Evolutionary conservation across 1,140 invertebrate species (phyloP).

Genomic region (Orchesella cincta): DNA sequence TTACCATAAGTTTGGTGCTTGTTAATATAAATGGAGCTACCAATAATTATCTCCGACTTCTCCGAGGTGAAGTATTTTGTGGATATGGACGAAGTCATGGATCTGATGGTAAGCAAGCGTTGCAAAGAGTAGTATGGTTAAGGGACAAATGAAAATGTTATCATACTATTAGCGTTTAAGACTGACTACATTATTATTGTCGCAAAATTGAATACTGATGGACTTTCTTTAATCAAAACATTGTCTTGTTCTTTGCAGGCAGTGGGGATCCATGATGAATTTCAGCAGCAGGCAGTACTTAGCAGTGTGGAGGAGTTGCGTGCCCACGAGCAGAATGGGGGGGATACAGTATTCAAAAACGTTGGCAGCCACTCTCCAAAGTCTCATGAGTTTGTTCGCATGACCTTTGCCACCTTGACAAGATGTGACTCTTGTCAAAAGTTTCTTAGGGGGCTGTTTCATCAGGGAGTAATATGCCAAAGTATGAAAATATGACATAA

Average conservation of each 20-base stretch:
- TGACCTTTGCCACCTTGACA: conserved; percentile 70
- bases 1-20: no score
- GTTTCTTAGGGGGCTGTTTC: conserved; percentile 70
- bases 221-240: background rate
- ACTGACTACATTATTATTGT: background rate
- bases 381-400: conserved; percentile 65
- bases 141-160: background rate
- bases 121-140: background rate
- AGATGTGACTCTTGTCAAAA: conserved; percentile 76
- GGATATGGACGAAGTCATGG: no score
- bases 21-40: no score
- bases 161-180: background rate
- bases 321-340: conserved; percentile 52
- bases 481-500: conserved; percentile 60
- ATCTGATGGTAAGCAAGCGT: no score
- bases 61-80: no score
- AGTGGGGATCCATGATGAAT: conserved; percentile 77
- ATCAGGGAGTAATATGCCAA: conserved; percentile 74
- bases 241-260: conserved; percentile 60
- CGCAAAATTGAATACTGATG: background rate
- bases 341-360: conserved; percentile 38
- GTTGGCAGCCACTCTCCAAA: conserved; percentile 51
- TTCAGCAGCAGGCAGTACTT: conserved; percentile 72
- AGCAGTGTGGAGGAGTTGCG: conserved; percentile 70
- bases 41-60: no score